Evolutionary conservation across 2,113 vertebrate species (phyloP).

Genomic region (Phycodurus eques): DNA sequence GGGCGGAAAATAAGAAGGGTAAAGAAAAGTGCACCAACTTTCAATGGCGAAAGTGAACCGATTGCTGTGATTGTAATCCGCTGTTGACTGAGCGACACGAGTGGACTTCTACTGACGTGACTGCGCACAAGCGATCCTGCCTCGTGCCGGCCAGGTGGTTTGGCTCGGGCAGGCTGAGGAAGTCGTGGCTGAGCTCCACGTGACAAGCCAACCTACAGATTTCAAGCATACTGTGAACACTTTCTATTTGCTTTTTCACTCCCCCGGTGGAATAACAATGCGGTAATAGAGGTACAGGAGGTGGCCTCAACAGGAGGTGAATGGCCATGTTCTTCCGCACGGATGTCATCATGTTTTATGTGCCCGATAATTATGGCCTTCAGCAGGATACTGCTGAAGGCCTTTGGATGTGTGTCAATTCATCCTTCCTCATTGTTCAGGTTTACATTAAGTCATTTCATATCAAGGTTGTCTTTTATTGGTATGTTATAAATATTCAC

Average conservation of each 20-base stretch:
- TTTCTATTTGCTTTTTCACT: neutral
- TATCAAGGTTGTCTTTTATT: neutral
- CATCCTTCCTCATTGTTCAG: neutral
- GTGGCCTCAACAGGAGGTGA: conserved; percentile 26
- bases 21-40: neutral
- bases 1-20: neutral
- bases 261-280: conserved; percentile 17
- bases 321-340: conserved; percentile 13
- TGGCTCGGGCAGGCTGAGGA: conserved; percentile 9
- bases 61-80: neutral
- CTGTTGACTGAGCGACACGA: too few relatives aligned
- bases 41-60: neutral
- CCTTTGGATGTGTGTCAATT: neutral
- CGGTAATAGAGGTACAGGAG: conserved; percentile 9
- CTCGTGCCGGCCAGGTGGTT: conserved; percentile 11
- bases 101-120: too few relatives aligned
- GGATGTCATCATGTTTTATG: conserved; percentile 12
- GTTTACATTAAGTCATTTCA: neutral
- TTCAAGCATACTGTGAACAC: conserved; percentile 27
- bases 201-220: conserved; percentile 26
- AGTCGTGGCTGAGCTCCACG: conserved; percentile 26
- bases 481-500: neutral
- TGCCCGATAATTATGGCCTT: conserved; percentile 10
- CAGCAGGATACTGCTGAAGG: conserved; percentile 8
- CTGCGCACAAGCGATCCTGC: too few relatives aligned